A percentile compares a stretch with the other conserved stretches of the same genome.
phyloP scores from a whole-genome alignment of 2,888 invertebrate species.

The Sarcophaga rosellei region DNA sequence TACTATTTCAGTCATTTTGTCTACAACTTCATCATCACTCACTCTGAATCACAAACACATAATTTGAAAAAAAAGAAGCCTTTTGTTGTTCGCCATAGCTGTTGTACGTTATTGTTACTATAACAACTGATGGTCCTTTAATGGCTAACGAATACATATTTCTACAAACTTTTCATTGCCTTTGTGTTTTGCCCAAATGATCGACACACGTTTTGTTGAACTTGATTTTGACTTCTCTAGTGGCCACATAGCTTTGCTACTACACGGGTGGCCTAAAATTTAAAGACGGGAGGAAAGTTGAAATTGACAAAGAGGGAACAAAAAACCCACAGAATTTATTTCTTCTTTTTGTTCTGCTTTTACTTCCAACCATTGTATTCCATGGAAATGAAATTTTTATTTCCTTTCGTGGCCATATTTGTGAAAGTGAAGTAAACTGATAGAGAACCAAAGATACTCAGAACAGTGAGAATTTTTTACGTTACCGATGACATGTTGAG shows the following conservation, averaged over 20 bases:
- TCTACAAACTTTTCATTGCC: constrained; percentile 16
- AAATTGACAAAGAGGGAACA: background rate
- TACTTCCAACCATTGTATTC: constrained; percentile 52
- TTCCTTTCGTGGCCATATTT: constrained; percentile 80
- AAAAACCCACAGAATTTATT: constrained; percentile 5
- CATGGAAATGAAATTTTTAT: constrained; percentile 67
- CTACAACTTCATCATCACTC: no score
- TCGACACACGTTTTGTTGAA: constrained; percentile 64
- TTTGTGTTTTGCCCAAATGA: constrained; percentile 57
- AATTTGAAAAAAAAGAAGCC: no score
- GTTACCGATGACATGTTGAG: no score
- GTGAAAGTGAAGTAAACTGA: constrained; percentile 53
- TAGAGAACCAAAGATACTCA: background rate
- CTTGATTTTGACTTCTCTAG: constrained; percentile 51
- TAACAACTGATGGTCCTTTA: constrained; percentile 57
- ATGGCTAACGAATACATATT: constrained; percentile 58
- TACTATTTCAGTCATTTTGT: no score
- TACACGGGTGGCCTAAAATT: constrained; percentile 58
- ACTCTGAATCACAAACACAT: no score
- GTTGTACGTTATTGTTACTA: constrained; percentile 15
- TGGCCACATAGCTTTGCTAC: constrained; percentile 45
- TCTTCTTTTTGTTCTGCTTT: constrained; percentile 41
- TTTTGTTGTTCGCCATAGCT: no score
- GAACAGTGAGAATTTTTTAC: no score
- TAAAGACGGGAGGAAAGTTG: background rate